Evolutionary conservation across 2,797 vertebrate species (phyloP), one percentile per base, ranked within the genome.

Genomic region (Characodon lateralis): DNA sequence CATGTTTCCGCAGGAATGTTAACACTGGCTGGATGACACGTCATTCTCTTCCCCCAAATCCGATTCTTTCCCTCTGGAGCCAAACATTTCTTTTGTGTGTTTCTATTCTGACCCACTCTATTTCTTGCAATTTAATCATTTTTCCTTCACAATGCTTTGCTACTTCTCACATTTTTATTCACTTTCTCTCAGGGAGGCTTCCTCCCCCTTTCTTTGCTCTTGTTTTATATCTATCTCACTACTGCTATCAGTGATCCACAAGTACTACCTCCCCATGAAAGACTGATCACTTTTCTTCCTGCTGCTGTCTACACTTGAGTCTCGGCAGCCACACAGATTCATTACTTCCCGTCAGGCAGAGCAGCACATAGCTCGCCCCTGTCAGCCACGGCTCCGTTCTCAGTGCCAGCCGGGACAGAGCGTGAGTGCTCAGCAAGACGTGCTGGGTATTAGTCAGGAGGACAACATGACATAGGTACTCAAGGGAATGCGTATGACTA

Each of bases 231-330:
- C 56, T 0, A 48, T 75, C 78, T 85, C 72, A 63, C 83, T 72
- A 31, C 22, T 55, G 73, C 85, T 83, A 85, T 91, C 87, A 80
- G 78, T 56, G 72, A 80, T 79, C 81, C 46, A 46, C 82, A 78
- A 86, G 80, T 50, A 80, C 76, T 74, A 59, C 82, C 79, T 83
- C 83, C 69, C 78, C 74, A 83, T 78, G 74, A 87, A 91, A 93
- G 86, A 93, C 87, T 79, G 91, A 93, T 94, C 87, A 79, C 89
- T 90, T 88, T 77, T 83, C 85, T 84, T 88, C 85, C 85, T 84
- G 79, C 82, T 78, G 89, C 90, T 86, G 92, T 91, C 88, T 73
- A 69, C 84, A 84, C 89, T 82, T 82, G 78, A 81, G 85, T 81
- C 76, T 71, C 24, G 81, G 85, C 87, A 88, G 88, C 80, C 86